Percentiles rank a stretch among this genome's conserved stretches.
Conservation (phyloP, 2,797 vertebrate genomes). For the Sebastes ruberrimus region DNA sequence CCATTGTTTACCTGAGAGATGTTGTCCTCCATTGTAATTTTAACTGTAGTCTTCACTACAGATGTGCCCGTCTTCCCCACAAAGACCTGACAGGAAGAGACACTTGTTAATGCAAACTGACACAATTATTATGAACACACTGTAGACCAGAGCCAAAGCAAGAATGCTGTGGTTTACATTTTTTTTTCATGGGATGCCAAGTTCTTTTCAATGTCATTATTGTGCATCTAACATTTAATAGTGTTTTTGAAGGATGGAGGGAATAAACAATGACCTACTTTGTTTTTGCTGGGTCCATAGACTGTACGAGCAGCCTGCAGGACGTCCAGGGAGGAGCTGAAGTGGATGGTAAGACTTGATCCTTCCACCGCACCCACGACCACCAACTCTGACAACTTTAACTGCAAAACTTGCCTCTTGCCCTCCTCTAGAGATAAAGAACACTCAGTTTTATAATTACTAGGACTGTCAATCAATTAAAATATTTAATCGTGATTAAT, state of each 20-base stretch:
- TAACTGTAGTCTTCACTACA: conserved; percentile 85
- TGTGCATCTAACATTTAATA: not conserved
- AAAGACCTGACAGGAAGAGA: conserved; percentile 81
- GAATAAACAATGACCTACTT: conserved; percentile 75
- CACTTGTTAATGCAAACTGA: conserved; percentile 8
- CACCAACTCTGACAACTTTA: conserved; percentile 83
- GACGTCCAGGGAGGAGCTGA: conserved; percentile 90
- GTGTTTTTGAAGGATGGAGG: not conserved
- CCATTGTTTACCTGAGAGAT: conserved; percentile 87
- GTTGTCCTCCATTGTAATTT: conserved; percentile 85
- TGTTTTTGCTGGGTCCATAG: conserved; percentile 86
- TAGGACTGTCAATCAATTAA: no score
- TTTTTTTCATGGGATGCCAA: not conserved
- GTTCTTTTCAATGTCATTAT: not conserved
- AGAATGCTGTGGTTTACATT: not conserved
- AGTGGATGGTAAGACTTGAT: conserved; percentile 84
- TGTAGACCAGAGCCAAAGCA: not conserved
- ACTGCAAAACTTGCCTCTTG: conserved; percentile 81
- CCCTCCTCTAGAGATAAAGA: conserved; percentile 73
- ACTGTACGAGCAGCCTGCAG: conserved; percentile 77
- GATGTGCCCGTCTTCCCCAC: conserved; percentile 82
- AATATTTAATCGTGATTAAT: no score
- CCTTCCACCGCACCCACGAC: conserved; percentile 83
- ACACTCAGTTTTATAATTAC: not conserved
- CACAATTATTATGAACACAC: not conserved